phyloP scores from a whole-genome alignment of 2,797 vertebrate genomes.

The Malurus splendens region DNA sequence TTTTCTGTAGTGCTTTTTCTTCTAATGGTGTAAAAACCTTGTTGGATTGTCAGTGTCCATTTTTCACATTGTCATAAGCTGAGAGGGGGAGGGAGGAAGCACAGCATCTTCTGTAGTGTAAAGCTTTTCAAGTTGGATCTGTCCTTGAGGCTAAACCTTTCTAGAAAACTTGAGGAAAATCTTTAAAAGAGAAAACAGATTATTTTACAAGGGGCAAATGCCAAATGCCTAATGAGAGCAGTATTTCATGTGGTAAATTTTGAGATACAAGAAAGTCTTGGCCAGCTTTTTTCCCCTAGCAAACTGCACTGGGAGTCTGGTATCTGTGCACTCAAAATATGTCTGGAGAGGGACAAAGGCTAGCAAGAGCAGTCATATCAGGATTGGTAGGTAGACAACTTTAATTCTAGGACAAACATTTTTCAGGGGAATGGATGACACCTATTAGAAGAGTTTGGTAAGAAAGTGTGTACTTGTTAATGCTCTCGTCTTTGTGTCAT shows the following conservation, averaged over 20 bases:
- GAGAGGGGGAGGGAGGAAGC: not conserved
- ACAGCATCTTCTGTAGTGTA: not conserved
- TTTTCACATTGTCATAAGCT: not conserved
- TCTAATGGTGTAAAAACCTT: not conserved
- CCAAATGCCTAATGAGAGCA: not conserved
- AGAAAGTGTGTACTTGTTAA: not conserved
- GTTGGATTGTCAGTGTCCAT: not conserved
- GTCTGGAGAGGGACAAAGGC: not conserved
- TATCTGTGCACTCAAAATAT: not conserved
- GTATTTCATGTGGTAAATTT: not conserved
- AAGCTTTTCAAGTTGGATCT: not conserved
- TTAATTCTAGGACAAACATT: not conserved
- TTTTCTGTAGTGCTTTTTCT: not conserved
- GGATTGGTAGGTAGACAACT: not conserved
- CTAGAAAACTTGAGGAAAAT: not conserved
- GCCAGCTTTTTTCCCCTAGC: not conserved
- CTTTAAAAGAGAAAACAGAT: not conserved
- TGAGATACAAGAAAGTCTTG: not conserved
- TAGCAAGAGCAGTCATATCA: not conserved
- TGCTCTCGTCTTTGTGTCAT: accelerated
- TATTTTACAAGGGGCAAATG: not conserved
- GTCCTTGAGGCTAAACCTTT: not conserved
- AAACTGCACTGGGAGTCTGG: not conserved
- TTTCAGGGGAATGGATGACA: not conserved
- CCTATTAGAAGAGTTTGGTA: not conserved